Evolutionary conservation across 1,140 invertebrate genomes (phyloP).

Genomic region (Brachionus asplanchnoidis): DNA sequence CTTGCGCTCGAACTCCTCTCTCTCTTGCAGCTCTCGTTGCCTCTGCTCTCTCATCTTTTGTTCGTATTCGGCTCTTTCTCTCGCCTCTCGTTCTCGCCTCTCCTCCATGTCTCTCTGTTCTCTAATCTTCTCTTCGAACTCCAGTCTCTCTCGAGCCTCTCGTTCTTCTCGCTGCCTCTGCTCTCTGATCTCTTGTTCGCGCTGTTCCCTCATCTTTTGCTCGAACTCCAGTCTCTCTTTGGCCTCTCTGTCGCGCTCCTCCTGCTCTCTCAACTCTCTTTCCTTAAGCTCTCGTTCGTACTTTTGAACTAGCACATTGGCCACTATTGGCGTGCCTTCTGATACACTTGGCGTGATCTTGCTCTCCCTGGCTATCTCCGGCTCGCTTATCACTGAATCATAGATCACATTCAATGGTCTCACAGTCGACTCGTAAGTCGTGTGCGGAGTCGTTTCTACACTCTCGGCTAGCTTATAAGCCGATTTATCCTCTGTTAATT

Average conservation of each 20-base stretch:
- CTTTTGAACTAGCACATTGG: neutral
- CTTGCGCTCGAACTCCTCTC: neutral
- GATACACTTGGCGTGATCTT: neutral
- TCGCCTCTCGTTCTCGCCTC: neutral
- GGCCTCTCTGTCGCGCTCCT: neutral
- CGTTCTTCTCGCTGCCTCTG: neutral
- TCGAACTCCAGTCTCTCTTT: neutral
- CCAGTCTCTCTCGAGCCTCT: neutral
- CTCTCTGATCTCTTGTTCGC: neutral
- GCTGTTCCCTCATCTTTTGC: neutral
- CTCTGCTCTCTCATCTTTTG: neutral
- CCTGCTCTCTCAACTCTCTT: neutral
- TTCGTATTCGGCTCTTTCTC: neutral
- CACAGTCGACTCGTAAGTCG: neutral
- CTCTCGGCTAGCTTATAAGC: neutral
- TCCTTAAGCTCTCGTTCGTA: neutral
- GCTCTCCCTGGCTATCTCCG: neutral
- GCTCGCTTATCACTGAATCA: neutral
- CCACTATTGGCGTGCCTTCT: neutral
- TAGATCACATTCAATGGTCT: constrained; percentile 26
- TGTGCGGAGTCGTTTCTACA: neutral
- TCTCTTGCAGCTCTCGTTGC: neutral
- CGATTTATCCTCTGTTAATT: neutral
- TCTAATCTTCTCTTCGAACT: neutral
- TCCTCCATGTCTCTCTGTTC: neutral